Evolutionary conservation across 92 coral and sea anemone species (phyloP).

Genomic region (Porites evermanni): DNA sequence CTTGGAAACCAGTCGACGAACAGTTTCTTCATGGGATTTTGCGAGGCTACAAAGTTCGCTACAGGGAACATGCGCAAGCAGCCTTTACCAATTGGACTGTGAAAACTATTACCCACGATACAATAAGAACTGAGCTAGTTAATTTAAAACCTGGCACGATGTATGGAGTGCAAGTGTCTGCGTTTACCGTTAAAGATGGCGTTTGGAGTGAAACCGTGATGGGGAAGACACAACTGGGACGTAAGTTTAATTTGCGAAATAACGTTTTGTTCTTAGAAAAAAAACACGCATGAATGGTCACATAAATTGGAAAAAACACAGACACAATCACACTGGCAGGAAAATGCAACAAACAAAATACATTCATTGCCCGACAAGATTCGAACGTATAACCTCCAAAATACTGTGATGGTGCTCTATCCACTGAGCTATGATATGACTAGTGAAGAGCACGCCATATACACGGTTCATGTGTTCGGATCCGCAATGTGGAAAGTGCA

Average conservation of each 20-base stretch:
- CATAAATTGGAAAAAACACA: no score
- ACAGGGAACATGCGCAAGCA: neutral
- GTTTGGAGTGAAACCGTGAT: constrained; percentile 7
- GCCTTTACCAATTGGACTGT: neutral
- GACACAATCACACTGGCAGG: no score
- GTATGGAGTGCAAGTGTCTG: constrained; percentile 8
- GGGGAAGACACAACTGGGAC: neutral
- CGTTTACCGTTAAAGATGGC: constrained; percentile 23
- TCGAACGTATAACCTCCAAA: no score
- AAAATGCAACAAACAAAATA: no score
- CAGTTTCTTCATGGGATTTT: constrained; percentile 63
- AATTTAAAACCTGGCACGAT: neutral
- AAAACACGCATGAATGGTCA: no score
- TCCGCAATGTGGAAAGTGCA: no score
- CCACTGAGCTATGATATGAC: no score
- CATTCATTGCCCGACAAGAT: no score
- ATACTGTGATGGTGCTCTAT: no score
- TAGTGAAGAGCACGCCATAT: no score
- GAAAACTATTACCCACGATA: neutral
- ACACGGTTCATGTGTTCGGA: no score
- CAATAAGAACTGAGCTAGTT: neutral
- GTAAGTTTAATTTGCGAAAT: constrained; percentile 2
- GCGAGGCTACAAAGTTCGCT: constrained; percentile 60
- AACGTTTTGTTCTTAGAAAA: no score
- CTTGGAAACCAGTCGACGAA: constrained; percentile 57